Evolutionary conservation across 1,140 invertebrate species (phyloP).

Genomic region (Chironomus tepperi): DNA sequence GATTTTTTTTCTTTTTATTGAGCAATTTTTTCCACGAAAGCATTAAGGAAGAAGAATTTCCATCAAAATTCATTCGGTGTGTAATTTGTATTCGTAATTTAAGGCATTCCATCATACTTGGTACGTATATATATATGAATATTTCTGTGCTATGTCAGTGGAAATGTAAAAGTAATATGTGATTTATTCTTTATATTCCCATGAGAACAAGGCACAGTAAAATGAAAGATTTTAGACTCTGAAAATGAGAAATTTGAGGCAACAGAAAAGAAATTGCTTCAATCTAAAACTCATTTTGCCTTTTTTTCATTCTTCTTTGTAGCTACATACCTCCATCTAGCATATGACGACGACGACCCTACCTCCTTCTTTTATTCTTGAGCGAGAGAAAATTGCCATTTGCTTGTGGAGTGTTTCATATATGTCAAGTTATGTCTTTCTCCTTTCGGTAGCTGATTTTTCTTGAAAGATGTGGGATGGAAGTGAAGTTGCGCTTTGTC

Average conservation of each 20-base stretch:
- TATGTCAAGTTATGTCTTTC: not conserved
- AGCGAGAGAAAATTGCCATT: conserved; percentile 19
- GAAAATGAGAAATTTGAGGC: not conserved
- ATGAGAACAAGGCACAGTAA: not conserved
- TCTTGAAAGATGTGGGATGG: no score
- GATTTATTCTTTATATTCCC: conserved; percentile 16
- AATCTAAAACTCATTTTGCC: conserved; percentile 21
- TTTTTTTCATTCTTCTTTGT: not conserved
- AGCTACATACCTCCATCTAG: no score
- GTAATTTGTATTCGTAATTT: conserved; percentile 10
- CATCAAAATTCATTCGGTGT: conserved; percentile 1
- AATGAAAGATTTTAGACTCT: no score
- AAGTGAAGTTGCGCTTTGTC: no score
- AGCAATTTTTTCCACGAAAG: not conserved
- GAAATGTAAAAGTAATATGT: conserved; percentile 19
- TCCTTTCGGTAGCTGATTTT: no score
- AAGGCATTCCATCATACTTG: not conserved
- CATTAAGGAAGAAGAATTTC: not conserved
- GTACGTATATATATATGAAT: no score
- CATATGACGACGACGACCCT: not conserved
- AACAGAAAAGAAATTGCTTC: conserved; percentile 17
- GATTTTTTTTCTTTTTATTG: not conserved
- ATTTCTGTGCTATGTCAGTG: not conserved
- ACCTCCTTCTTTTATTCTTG: not conserved
- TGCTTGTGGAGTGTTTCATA: not conserved